phyloP scores from a whole-genome alignment of 2,113 vertebrate genomes.

The Thunnus maccoyii region DNA sequence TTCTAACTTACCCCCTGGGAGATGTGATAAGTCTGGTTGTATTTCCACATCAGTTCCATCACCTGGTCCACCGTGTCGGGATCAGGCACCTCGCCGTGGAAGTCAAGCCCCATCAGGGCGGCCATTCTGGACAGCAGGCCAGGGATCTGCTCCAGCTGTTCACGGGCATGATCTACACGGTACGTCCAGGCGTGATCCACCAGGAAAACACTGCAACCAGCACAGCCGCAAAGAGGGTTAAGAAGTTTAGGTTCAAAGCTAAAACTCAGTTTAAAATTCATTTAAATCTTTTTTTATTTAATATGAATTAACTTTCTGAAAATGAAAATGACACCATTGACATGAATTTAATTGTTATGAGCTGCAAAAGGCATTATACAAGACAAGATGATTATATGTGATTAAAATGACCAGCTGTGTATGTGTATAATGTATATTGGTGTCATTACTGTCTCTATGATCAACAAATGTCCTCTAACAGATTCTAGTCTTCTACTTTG shows the following conservation, averaged over 20 bases:
- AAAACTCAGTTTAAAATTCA: not conserved
- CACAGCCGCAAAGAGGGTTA: not conserved
- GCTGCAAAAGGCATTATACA: too few species aligned
- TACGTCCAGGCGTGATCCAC: conserved; percentile 97
- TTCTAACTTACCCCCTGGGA: conserved; percentile 89
- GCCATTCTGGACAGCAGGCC: conserved; percentile 93
- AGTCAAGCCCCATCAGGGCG: conserved; percentile 89
- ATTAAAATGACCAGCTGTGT: too few species aligned
- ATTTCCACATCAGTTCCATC: conserved; percentile 94
- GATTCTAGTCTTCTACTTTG: too few species aligned
- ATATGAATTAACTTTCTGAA: not conserved
- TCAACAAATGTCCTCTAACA: too few species aligned
- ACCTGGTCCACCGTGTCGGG: conserved; percentile 86
- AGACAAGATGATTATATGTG: too few species aligned
- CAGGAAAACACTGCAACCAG: conserved; percentile 89
- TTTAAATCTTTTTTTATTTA: not conserved
- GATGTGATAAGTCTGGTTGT: conserved; percentile 95
- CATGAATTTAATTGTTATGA: too few species aligned
- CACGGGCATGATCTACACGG: conserved; percentile 83
- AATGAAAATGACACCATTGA: too few species aligned
- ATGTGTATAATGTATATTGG: too few species aligned
- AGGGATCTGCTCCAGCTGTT: conserved; percentile 89
- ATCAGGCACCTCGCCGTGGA: conserved; percentile 90
- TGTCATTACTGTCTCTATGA: too few species aligned
- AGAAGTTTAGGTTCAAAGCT: not conserved